Evolutionary conservation across 2,888 invertebrate genomes (phyloP).

Genomic region (Drosophila ezoana): DNA sequence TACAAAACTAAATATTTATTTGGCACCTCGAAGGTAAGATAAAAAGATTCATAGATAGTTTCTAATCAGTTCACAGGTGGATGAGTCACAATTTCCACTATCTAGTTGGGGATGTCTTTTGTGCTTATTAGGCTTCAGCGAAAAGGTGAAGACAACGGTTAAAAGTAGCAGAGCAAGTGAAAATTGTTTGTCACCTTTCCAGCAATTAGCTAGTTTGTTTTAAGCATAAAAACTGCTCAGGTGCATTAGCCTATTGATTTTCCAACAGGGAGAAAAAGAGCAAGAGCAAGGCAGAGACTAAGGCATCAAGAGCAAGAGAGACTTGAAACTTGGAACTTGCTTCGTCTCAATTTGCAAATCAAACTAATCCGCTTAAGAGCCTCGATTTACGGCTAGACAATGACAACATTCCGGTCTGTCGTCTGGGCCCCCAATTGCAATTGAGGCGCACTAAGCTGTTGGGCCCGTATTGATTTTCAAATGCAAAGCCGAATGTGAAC

Average conservation of each 20-base stretch:
- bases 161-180: background rate
- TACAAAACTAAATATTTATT: no score
- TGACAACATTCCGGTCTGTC: conserved; percentile 20
- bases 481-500: conserved; percentile 36
- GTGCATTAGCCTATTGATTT: conserved; percentile 76
- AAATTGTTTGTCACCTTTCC: conserved; percentile 21
- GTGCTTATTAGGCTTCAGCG: conserved; percentile 10
- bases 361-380: conserved; percentile 77
- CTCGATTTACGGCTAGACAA: conserved; percentile 65
- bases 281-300: conserved; percentile 5
- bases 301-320: background rate
- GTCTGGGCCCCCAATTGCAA: conserved; percentile 20
- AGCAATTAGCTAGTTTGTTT: conserved; percentile 44
- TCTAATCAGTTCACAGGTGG: no score
- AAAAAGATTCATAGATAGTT: no score
- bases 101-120: no score
- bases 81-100: no score
- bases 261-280: conserved; percentile 8
- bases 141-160: background rate
- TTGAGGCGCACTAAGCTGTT: conserved; percentile 56
- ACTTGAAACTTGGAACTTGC: conserved; percentile 16
- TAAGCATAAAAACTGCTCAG: conserved; percentile 32
- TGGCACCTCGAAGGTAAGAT: no score
- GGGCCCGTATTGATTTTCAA: conserved; percentile 64
- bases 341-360: conserved; percentile 58